Base-by-base conservation (phyloP, 2,113 vertebrate genomes). In the Thinocorus orbignyianus region DNA sequence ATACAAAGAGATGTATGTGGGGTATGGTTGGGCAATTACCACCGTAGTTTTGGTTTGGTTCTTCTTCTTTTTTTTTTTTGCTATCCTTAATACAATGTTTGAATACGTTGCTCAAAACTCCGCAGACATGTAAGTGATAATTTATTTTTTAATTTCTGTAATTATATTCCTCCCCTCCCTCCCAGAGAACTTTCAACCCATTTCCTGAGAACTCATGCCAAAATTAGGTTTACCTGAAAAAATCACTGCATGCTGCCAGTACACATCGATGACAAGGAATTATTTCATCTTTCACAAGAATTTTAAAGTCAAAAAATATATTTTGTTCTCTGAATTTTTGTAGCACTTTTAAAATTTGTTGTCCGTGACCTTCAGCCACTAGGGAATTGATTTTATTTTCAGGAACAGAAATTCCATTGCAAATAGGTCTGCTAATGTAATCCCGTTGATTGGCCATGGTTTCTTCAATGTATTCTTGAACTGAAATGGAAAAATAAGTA, bases 211-310 rank as follows among this genome's bases (percentile, higher is more conserved):
- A 96, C 5, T 62, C 57, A 97, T 10, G 44, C 17, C 60, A 41
- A 93, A 83, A 90, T 49, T 44, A 90, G 23, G 20, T 93, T 94
- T 98, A 99, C 99, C 99, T 99, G 98, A 99, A 99, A 98, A 99
- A 99, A 97, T 99, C 99, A 97, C 99, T 99, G 97, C 99, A 99
- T 8, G 99, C 99, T 44, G 99, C 99, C 82, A 99, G 98, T 83
- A 99, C 99, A 96, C 99, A 99, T 81, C 99, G 98, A 95, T 99
- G 99, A 90, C 99, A 99, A 28, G 98, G 98, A 74, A 99, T 98
- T 68, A 93, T 98, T 94, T 98, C 98, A 64, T 98, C 99, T 96
- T 98, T 99, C 83, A 99, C 98, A 35, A 98, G 97, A 92, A 99
- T 99, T 95, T 98, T 98, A 96, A 99, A 99, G 97, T 99, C 99